Percentiles rank a stretch among this genome's conserved stretches.
Evolutionary conservation across 2,888 invertebrate species (phyloP).

Genomic region (Leucozona laternaria): DNA sequence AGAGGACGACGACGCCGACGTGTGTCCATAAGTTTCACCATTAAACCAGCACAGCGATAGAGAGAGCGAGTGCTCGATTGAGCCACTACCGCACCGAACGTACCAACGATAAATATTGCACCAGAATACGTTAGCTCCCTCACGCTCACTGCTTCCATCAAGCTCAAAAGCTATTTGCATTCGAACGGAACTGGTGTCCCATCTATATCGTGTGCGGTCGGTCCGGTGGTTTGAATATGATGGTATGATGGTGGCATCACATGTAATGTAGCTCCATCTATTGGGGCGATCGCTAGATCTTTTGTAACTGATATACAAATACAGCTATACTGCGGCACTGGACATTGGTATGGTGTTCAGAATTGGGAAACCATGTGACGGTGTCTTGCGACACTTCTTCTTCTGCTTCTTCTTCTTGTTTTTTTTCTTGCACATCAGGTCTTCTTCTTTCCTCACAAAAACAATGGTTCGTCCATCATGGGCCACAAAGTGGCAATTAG

Average conservation of each 20-base stretch:
- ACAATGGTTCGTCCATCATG: conserved; percentile 75
- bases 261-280: conserved; percentile 56
- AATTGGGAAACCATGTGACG: conserved; percentile 75
- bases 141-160: conserved; percentile 67
- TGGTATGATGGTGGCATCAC: conserved; percentile 56
- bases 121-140: conserved; percentile 71
- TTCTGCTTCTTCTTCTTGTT: not conserved
- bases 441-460: conserved; percentile 36
- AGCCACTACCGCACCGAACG: conserved; percentile 56
- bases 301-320: conserved; percentile 65
- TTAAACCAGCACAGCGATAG: conserved; percentile 8
- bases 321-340: conserved; percentile 27
- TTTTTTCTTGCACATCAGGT: not conserved
- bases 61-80: conserved; percentile 38
- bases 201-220: conserved; percentile 45
- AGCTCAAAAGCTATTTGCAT: conserved; percentile 71
- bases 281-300: conserved; percentile 74
- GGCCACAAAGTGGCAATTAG: conserved; percentile 74
- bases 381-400: conserved; percentile 74
- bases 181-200: conserved; percentile 75
- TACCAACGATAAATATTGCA: conserved; percentile 54
- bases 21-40: conserved; percentile 72
- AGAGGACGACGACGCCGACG: conserved; percentile 45
- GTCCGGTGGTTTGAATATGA: conserved; percentile 1
- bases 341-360: conserved; percentile 53